Evolutionary conservation across 2,888 invertebrate species (phyloP).

Genomic region (Strigamia maritima): DNA sequence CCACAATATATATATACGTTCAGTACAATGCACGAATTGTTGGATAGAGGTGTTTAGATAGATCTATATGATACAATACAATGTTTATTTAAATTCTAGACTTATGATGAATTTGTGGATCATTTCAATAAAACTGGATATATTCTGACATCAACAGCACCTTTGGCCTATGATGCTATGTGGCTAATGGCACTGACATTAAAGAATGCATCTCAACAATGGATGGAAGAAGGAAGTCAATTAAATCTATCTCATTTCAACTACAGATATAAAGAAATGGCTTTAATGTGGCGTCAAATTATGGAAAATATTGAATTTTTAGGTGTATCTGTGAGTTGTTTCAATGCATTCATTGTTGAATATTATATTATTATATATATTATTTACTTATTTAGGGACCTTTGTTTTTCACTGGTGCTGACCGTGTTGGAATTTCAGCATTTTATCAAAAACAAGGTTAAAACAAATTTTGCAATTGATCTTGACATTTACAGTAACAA

Average conservation of each 20-base stretch:
- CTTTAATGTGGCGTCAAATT: slow-evolving; percentile 66
- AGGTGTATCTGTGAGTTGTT: slow-evolving; percentile 75
- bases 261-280: slow-evolving; percentile 70
- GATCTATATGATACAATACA: too few relatives aligned
- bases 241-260: slow-evolving; percentile 63
- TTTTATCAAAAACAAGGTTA: slow-evolving; percentile 83
- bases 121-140: slow-evolving; percentile 57
- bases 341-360: neutral
- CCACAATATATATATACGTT: too few relatives aligned
- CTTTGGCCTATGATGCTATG: slow-evolving; percentile 83
- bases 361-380: neutral
- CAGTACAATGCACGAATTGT: too few relatives aligned
- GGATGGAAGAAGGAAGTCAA: slow-evolving; percentile 55
- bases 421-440: slow-evolving; percentile 80
- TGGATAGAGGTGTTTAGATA: too few relatives aligned
- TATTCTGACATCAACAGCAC: slow-evolving; percentile 60
- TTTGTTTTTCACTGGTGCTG: slow-evolving; percentile 81
- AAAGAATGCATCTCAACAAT: slow-evolving; percentile 61
- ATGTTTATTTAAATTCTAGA: slow-evolving; percentile 55
- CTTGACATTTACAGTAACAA: neutral
- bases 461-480: neutral
- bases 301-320: slow-evolving; percentile 71
- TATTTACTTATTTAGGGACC: slow-evolving; percentile 67
- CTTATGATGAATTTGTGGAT: slow-evolving; percentile 62
- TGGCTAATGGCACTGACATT: slow-evolving; percentile 83